Base-by-base conservation (phyloP, 1,140 invertebrate genomes). In the Hyphantria cunea region DNA sequence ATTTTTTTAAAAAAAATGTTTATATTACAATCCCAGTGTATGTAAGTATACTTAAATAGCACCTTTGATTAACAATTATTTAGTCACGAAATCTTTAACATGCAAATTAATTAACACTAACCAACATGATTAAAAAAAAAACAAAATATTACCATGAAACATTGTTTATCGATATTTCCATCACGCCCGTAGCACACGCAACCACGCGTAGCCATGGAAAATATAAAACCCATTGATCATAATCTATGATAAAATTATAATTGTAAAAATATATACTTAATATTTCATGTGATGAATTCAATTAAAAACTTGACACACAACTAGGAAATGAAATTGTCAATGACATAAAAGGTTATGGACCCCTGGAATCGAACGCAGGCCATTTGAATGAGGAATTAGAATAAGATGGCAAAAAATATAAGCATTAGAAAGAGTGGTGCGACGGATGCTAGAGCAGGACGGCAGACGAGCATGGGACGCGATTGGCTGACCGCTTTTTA, bases 351-450 rank as follows among this genome's bases (percentile, higher is more conserved):
- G 86, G 86, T 90, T 87, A 78, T 72, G 74, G 66, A 65, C 82
- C 77, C 65, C 82, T 83, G 80, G 83, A 80, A 83, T 84, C 80
- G 81, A 82, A 84, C 78, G 78, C 75, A 72, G 76, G 71, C 78
- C 75, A 86, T 89, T 89, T 89, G 85, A 89, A 90, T 87, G 78
- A 84, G 78, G 84, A 90, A 90, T 90, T 90, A 89, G 87, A 90
- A 89, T 89, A 88, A 86, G 78, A 83, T 82, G 66, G 85, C 81
- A 89, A 90, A 90, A 90, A 90, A 90, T 82, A 84, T 84, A 77
- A 86, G 82, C 84, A 89, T 89, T 90, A 90, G 88, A 90, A 78
- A 86, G 84, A 90, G 73, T 61, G 62, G 76, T 55, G 70, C 69
- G 70, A 67, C 55, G 70, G 64, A 39, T 49, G 74, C 47, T 65